These are phyloP conservation scores for Onychomys torridus DNA, from an alignment of 2,797 vertebrate species.

Conservation along the genomic window DNA sequence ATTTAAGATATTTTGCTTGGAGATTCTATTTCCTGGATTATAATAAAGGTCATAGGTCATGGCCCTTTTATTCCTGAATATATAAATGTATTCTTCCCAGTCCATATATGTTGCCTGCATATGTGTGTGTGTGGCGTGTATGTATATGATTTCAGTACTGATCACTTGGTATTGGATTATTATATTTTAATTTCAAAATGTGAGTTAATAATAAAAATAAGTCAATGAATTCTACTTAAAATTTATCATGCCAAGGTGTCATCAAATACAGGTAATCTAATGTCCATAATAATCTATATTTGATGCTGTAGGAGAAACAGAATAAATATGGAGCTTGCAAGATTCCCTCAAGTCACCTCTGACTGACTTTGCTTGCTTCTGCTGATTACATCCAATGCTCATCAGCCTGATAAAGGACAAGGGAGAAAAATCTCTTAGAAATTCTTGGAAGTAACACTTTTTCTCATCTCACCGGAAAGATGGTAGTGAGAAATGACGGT, in stretches of 20 bases:
- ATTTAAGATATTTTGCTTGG: not conserved
- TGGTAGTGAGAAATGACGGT: too few relatives aligned
- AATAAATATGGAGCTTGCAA: not conserved
- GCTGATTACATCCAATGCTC: not conserved
- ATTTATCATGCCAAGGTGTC: not conserved
- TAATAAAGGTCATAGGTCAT: not conserved
- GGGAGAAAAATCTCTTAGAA: not conserved
- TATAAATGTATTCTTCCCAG: not conserved
- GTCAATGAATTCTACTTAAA: not conserved
- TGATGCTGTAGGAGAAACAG: not conserved
- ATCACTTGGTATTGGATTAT: not conserved
- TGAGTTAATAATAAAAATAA: not conserved
- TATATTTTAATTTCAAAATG: not conserved
- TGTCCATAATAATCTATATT: not conserved
- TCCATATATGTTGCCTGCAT: not conserved
- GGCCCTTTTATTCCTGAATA: not conserved
- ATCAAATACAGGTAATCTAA: not conserved
- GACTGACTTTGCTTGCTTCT: not conserved
- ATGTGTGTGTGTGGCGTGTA: not conserved
- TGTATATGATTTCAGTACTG: not conserved
- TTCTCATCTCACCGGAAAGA: not conserved
- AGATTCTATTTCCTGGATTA: not conserved
- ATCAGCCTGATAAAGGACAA: not conserved
- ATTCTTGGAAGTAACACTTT: not conserved
- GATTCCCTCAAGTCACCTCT: not conserved